These are phyloP conservation scores for Lophius americanus DNA, from an alignment of 2,797 vertebrate genomes.

Conservation along the genomic window DNA sequence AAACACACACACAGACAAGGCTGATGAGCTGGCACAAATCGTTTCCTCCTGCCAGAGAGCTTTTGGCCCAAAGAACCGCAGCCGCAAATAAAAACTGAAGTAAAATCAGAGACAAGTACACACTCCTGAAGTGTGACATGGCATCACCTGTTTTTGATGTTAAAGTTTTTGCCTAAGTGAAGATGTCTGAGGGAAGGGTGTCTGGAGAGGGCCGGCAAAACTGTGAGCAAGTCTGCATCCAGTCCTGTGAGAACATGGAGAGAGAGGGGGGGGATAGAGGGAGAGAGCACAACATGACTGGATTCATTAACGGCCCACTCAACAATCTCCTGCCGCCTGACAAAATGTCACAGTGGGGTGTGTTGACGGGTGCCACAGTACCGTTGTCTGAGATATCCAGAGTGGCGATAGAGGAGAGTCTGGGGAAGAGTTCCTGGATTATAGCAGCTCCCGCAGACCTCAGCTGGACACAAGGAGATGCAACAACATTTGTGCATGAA, in stretches of 20 bases:
- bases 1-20: slow-evolving; percentile 27
- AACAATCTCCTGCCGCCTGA: slow-evolving; percentile 28
- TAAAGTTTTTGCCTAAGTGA: slow-evolving; percentile 92
- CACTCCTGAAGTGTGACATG: slow-evolving; percentile 2
- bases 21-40: slow-evolving; percentile 42
- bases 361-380: slow-evolving; percentile 59
- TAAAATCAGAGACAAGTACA: slow-evolving; percentile 36
- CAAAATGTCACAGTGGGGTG: slow-evolving; percentile 44
- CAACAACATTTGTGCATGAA: slow-evolving; percentile 44
- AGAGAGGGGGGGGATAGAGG: slow-evolving; percentile 17
- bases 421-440: slow-evolving; percentile 87
- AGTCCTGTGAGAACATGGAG: slow-evolving; percentile 79
- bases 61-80: slow-evolving; percentile 25
- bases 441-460: slow-evolving; percentile 88
- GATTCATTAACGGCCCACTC: slow-evolving; percentile 35
- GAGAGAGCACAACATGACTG: slow-evolving; percentile 20
- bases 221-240: slow-evolving; percentile 86
- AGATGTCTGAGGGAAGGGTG: slow-evolving; percentile 90
- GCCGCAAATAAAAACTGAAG: slow-evolving; percentile 30
- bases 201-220: slow-evolving; percentile 87
- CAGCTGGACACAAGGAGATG: slow-evolving; percentile 75
- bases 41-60: slow-evolving; percentile 54
- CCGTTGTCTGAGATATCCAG: slow-evolving; percentile 92
- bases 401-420: slow-evolving; percentile 86
- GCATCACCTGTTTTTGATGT: slow-evolving; percentile 90